Evolutionary conservation across 2,797 vertebrate genomes (phyloP).

Genomic region (Danio kyathit): DNA sequence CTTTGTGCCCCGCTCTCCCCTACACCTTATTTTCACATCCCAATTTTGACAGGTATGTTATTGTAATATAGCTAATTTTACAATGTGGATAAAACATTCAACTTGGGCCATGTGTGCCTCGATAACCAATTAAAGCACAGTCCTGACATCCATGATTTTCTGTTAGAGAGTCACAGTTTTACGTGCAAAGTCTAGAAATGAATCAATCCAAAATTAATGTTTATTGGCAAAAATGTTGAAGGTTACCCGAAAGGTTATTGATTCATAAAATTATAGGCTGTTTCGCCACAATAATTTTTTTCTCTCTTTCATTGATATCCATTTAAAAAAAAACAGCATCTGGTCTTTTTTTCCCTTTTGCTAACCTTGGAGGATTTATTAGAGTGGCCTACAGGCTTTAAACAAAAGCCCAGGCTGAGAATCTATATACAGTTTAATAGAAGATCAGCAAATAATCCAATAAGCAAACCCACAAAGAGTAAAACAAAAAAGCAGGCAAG

Average conservation of each 20-base stretch:
- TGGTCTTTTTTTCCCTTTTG: neutral
- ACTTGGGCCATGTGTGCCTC: neutral
- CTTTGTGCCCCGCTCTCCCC: too few relatives aligned
- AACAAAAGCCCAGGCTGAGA: neutral
- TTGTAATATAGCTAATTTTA: too few relatives aligned
- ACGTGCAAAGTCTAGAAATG: neutral
- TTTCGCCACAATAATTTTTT: neutral
- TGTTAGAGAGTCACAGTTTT: neutral
- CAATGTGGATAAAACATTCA: neutral
- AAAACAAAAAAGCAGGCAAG: neutral
- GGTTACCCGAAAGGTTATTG: neutral
- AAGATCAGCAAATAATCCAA: constrained; percentile 14
- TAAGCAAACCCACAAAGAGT: constrained; percentile 4
- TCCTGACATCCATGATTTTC: too few relatives aligned
- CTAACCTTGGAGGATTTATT: neutral
- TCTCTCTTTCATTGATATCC: neutral
- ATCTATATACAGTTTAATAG: neutral
- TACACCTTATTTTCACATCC: too few relatives aligned
- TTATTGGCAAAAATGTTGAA: neutral
- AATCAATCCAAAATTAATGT: neutral
- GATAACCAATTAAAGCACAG: neutral
- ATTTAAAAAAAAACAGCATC: neutral
- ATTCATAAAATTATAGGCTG: neutral
- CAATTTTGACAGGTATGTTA: too few relatives aligned
- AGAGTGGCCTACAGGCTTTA: neutral